phyloP scores from a whole-genome alignment of 2,113 vertebrate species.

The Butastur rufipennis region DNA sequence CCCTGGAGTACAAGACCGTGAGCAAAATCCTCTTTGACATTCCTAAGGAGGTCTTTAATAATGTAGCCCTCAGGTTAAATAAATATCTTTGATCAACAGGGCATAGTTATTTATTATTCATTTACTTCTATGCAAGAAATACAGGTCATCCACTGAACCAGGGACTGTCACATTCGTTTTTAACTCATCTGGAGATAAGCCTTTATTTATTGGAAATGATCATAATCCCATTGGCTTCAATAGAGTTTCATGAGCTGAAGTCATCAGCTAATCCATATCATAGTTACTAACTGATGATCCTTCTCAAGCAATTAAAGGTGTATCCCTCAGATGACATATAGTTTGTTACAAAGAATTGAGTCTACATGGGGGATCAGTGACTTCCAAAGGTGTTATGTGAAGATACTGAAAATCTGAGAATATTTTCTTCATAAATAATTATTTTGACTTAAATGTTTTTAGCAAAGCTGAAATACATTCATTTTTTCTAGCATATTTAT shows the following conservation, averaged over 20 bases:
- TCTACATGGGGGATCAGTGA: neutral
- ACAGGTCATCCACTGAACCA: conserved; percentile 12
- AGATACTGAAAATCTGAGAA: neutral
- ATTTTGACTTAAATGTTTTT: neutral
- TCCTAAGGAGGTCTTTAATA: conserved; percentile 38
- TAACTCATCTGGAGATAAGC: conserved; percentile 8
- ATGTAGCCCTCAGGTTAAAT: conserved; percentile 42
- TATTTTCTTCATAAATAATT: neutral
- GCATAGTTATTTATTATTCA: conserved; percentile 57
- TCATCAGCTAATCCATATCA: conserved; percentile 40
- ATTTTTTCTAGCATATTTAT: neutral
- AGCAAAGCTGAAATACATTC: neutral
- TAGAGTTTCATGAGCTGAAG: neutral
- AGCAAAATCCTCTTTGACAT: conserved; percentile 31
- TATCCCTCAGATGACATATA: neutral
- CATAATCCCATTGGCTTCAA: conserved; percentile 42
- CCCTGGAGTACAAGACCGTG: neutral
- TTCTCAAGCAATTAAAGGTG: conserved; percentile 2
- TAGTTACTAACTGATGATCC: conserved; percentile 17
- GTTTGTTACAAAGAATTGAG: neutral
- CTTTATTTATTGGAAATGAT: conserved; percentile 49
- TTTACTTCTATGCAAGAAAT: conserved; percentile 36
- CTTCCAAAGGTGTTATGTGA: neutral
- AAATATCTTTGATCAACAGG: conserved; percentile 49
- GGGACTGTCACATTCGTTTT: conserved; percentile 20